A percentile compares a stretch with the other conserved stretches of the same genome.
Evolutionary conservation across 2,797 vertebrate species (phyloP).

Genomic region (Lepilemur septentrionalis): DNA sequence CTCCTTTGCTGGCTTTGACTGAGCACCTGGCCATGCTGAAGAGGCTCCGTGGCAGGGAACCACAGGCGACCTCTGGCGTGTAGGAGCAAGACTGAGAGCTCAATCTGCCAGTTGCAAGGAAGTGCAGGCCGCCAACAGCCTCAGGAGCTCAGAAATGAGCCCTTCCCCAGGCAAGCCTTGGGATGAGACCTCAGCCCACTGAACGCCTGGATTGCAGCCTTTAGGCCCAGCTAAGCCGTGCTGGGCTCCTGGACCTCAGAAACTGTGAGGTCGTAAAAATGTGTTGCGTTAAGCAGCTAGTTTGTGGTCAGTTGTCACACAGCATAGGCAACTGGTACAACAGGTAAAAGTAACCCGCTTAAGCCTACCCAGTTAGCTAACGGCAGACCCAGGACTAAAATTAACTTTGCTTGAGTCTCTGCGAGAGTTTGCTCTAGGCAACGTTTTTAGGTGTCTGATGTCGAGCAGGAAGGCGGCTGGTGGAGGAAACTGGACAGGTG

Average conservation of each 20-base stretch:
- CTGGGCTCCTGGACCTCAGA: background rate
- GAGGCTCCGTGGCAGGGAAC: background rate
- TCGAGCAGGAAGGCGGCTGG: background rate
- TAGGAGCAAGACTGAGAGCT: background rate
- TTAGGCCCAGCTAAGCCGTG: background rate
- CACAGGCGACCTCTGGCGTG: too few species aligned
- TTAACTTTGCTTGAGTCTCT: background rate
- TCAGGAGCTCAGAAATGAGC: background rate
- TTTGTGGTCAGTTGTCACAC: background rate
- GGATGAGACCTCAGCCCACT: too few species aligned
- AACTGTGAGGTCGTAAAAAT: accelerated
- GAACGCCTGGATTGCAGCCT: background rate
- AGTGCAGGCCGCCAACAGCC: background rate
- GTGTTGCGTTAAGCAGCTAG: too few species aligned
- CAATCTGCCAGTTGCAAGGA: accelerated
- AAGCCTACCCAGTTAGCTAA: too few species aligned
- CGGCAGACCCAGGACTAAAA: background rate
- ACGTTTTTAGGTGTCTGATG: background rate
- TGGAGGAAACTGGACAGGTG: background rate
- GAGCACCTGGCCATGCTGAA: accelerated
- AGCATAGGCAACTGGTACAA: too few species aligned
- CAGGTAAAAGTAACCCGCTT: background rate
- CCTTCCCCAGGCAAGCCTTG: background rate
- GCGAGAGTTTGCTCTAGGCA: background rate
- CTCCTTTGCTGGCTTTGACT: background rate